A percentile compares a stretch with the other conserved stretches of the same genome.
These are phyloP conservation scores for Cosmia trapezina DNA, from an alignment of 2,888 invertebrate species.

Conservation along the genomic window DNA sequence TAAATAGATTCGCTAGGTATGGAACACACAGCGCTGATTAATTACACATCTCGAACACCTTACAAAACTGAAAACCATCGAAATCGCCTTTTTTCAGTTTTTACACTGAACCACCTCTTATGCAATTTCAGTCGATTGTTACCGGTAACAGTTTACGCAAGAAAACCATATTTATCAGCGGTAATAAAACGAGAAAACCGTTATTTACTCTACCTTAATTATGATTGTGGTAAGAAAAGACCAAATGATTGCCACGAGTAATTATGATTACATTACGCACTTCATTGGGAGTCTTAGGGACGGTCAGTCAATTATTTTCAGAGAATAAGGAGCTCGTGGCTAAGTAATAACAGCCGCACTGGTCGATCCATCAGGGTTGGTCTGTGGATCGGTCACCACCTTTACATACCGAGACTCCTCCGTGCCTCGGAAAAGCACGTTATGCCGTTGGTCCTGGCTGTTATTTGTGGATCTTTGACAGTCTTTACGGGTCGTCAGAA, in stretches of 20 bases:
- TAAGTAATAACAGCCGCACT: no score
- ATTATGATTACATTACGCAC: neutral
- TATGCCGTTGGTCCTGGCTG: no score
- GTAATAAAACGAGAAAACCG: slow-evolving; percentile 45
- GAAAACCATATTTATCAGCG: slow-evolving; percentile 41
- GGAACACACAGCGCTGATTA: neutral
- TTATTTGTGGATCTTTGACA: no score
- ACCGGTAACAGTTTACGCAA: slow-evolving; percentile 39
- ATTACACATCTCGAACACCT: slow-evolving; percentile 4
- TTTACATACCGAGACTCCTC: no score
- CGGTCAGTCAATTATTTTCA: neutral
- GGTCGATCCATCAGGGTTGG: no score
- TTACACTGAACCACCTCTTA: slow-evolving; percentile 17
- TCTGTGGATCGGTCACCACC: no score
- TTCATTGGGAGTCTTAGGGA: neutral
- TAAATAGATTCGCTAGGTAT: neutral
- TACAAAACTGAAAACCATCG: neutral
- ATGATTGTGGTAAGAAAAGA: neutral
- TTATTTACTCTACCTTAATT: slow-evolving; percentile 41
- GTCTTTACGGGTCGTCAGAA: no score
- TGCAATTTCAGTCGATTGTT: slow-evolving; percentile 49
- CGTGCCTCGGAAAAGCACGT: no score
- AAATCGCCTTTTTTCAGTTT: slow-evolving; percentile 13
- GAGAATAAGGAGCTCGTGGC: neutral
- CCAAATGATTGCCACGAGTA: slow-evolving; percentile 1